A percentile compares a stretch with the other conserved stretches of the same genome.
Evolutionary conservation across 92 coral and sea anemone species (phyloP).

Genomic region (Galaxea fascicularis): DNA sequence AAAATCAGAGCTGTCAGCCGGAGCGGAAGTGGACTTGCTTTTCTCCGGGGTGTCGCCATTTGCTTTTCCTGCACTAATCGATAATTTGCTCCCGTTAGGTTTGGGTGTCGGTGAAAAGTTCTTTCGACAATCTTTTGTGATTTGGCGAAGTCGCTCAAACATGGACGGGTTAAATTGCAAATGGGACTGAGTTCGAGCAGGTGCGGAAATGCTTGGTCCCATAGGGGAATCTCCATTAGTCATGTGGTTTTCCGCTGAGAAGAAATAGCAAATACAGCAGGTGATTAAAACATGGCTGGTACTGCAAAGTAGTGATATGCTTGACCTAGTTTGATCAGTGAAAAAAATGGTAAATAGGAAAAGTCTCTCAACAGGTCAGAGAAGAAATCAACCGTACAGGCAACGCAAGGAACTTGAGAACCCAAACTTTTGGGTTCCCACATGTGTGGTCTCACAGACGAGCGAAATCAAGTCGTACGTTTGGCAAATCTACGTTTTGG

Average conservation of each 20-base stretch:
- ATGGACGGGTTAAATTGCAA: conserved; percentile 41
- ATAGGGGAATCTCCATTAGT: conserved; percentile 26
- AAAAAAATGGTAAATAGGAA: too few species aligned
- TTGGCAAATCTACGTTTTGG: too few species aligned
- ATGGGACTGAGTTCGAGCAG: conserved; percentile 37
- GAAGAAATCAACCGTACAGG: too few species aligned
- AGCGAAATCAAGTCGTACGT: too few species aligned
- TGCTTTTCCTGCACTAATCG: background rate
- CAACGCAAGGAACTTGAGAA: too few species aligned
- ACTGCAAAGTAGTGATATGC: too few species aligned
- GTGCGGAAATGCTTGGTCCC: conserved; percentile 25
- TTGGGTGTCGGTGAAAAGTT: conserved; percentile 35
- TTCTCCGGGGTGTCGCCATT: conserved; percentile 22
- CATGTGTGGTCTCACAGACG: too few species aligned
- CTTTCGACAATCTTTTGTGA: conserved; percentile 62
- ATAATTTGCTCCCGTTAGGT: conserved; percentile 40
- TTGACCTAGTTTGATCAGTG: too few species aligned
- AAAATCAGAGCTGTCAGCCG: conserved; percentile 65
- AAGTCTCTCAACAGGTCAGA: too few species aligned
- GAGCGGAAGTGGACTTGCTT: conserved; percentile 10
- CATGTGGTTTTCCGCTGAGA: conserved; percentile 46
- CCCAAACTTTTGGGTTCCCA: too few species aligned
- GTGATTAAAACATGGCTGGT: background rate
- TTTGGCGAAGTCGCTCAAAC: conserved; percentile 58
- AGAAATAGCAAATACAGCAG: background rate